Conservation (phyloP, 2,888 invertebrate genomes). For the Sesia apiformis region DNA sequence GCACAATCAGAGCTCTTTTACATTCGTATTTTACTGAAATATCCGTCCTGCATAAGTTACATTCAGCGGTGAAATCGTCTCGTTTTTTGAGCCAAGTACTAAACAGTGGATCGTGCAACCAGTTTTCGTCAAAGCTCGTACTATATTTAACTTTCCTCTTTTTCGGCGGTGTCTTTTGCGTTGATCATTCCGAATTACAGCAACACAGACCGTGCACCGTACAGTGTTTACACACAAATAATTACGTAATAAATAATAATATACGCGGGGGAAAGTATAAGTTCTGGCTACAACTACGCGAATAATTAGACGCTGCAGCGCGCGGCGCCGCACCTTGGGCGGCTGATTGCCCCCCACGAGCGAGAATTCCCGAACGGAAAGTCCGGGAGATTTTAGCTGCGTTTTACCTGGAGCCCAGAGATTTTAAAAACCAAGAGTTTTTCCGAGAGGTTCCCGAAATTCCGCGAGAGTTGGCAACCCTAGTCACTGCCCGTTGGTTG, state of each 20-base stretch:
- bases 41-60: neutral
- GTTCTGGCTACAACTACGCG: too few species aligned
- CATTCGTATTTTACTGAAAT: neutral
- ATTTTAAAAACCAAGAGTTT: neutral
- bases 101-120: too few species aligned
- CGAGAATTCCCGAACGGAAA: neutral
- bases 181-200: neutral
- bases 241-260: too few species aligned
- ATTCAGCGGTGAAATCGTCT: slow-evolving; percentile 1
- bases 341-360: neutral
- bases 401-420: neutral
- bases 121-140: too few species aligned
- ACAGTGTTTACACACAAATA: too few species aligned
- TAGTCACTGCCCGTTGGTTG: neutral
- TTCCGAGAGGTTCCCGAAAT: neutral
- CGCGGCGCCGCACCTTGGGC: too few species aligned
- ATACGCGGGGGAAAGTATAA: too few species aligned
- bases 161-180: too few species aligned
- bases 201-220: too few species aligned
- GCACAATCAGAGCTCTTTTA: slow-evolving; percentile 1
- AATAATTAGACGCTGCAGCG: too few species aligned
- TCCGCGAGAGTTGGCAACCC: neutral
- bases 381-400: neutral
- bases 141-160: too few species aligned
- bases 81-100: neutral